Conservation (phyloP, 2,113 vertebrate genomes). For the Tauraco erythrolophus region DNA sequence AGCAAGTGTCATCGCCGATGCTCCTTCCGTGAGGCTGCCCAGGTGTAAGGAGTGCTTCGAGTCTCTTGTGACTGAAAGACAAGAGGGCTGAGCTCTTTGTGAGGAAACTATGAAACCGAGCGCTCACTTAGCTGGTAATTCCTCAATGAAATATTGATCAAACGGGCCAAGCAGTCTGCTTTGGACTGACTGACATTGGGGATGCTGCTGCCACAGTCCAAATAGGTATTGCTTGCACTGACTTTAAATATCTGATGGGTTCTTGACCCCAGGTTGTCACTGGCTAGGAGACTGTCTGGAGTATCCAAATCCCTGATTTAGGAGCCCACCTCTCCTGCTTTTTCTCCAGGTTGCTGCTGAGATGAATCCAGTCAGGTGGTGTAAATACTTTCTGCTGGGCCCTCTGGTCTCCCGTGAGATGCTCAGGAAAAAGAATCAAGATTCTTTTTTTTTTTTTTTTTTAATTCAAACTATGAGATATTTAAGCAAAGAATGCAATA, state of each 20-base stretch:
- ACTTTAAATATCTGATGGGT: not conserved
- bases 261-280: not conserved
- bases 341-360: not conserved
- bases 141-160: not conserved
- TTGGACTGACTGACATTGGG: not conserved
- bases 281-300: not conserved
- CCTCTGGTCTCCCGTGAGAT: not conserved
- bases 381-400: not conserved
- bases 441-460: not conserved
- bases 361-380: not conserved
- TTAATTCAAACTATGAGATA: conserved; percentile 1
- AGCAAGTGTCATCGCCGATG: not conserved
- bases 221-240: not conserved
- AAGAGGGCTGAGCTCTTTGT: not conserved
- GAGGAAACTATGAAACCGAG: not conserved
- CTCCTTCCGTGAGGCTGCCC: rapidly evolving
- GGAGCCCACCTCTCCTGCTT: not conserved
- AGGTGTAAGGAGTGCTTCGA: not conserved
- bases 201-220: not conserved
- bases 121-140: not conserved
- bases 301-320: not conserved
- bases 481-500: conserved; percentile 36
- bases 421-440: not conserved
- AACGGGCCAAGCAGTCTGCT: not conserved
- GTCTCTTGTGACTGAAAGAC: not conserved